Evolutionary conservation across 2,888 invertebrate species (phyloP).

Genomic region (Stenotaenia linearis): DNA sequence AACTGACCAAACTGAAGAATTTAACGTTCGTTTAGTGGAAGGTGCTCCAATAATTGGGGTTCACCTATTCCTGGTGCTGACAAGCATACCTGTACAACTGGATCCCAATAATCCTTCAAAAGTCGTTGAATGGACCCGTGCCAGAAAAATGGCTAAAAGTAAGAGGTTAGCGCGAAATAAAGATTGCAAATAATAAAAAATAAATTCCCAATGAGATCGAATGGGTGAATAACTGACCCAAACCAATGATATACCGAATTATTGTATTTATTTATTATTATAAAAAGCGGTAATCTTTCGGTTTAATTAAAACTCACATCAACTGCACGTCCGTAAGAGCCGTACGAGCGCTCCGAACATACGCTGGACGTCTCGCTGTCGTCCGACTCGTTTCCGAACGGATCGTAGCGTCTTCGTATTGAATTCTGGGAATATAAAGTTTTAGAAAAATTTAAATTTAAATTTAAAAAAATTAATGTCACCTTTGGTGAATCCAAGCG

Average conservation of each 20-base stretch:
- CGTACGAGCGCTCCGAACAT: conserved; percentile 83
- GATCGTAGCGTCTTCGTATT: conserved; percentile 37
- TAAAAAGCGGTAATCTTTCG: neutral
- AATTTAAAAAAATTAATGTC: neutral
- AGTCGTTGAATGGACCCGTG: conserved; percentile 72
- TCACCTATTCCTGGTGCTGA: neutral
- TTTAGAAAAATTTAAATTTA: too few relatives aligned
- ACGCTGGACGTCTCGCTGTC: conserved; percentile 94
- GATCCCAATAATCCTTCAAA: conserved; percentile 60
- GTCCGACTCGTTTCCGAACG: conserved; percentile 59
- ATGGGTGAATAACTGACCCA: neutral
- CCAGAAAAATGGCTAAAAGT: conserved; percentile 68
- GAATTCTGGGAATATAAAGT: conserved; percentile 32
- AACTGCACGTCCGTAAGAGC: conserved; percentile 69
- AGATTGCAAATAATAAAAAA: conserved; percentile 13
- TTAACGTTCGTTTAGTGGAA: neutral
- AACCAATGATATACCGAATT: neutral
- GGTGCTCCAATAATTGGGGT: neutral
- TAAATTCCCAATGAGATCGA: neutral
- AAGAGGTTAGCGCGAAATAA: conserved; percentile 19
- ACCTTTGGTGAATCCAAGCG: conserved; percentile 6
- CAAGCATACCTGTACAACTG: conserved; percentile 51
- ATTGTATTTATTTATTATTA: too few relatives aligned
- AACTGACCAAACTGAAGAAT: neutral
- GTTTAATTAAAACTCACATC: conserved; percentile 62